phyloP scores from a whole-genome alignment of 2,797 vertebrate genomes.

The Pterois miles region DNA sequence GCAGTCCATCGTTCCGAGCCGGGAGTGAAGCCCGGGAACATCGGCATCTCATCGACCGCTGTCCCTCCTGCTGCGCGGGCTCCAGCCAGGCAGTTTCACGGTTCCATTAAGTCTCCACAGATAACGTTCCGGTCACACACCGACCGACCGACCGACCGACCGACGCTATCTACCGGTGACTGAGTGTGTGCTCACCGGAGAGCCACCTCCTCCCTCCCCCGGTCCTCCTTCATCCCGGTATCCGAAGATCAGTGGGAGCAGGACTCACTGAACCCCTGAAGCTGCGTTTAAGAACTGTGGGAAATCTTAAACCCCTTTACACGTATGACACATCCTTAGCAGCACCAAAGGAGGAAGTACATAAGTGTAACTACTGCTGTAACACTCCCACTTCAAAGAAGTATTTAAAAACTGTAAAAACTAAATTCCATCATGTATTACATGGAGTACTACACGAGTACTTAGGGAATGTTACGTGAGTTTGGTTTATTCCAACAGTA shows the following conservation, averaged over 20 bases:
- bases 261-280: neutral
- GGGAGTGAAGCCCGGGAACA: constrained; percentile 71
- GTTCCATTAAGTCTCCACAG: neutral
- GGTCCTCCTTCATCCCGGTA: constrained; percentile 28
- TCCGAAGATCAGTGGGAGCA: constrained; percentile 34
- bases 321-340: fast-evolving
- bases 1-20: constrained; percentile 89
- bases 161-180: neutral
- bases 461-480: neutral
- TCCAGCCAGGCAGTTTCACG: constrained; percentile 22
- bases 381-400: neutral
- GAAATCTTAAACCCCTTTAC: neutral
- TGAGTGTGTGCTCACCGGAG: constrained; percentile 20
- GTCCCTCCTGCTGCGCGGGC: constrained; percentile 17
- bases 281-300: constrained; percentile 18
- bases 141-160: neutral
- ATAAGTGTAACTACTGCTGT: neutral
- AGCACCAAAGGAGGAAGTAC: neutral
- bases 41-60: constrained; percentile 71
- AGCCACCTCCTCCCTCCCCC: constrained; percentile 28
- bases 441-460: neutral
- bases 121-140: neutral
- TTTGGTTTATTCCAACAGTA: neutral
- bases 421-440: neutral
- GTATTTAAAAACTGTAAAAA: neutral